Percentiles rank a stretch among this genome's conserved stretches.
phyloP scores from a whole-genome alignment of 1,140 invertebrate genomes.

The Drosophila tani region DNA sequence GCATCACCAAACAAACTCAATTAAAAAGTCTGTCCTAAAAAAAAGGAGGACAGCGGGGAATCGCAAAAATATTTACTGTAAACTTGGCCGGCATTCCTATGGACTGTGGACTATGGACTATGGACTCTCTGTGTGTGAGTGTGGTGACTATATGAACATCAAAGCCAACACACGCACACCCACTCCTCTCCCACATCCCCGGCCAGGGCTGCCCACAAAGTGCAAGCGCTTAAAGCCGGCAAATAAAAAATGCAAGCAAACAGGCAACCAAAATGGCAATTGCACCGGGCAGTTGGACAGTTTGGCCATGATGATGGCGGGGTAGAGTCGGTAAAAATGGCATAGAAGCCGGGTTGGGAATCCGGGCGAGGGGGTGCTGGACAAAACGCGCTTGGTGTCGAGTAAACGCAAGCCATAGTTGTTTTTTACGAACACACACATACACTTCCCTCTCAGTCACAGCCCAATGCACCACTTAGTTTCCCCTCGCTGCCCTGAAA shows the following conservation, averaged over 20 bases:
- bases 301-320: constrained; percentile 14
- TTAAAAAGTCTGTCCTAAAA: constrained; percentile 77
- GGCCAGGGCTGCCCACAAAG: constrained; percentile 45
- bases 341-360: constrained; percentile 1
- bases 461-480: constrained; percentile 33
- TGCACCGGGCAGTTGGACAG: constrained; percentile 73
- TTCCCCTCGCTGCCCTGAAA: constrained; percentile 59
- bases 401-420: constrained; percentile 68
- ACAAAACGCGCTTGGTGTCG: constrained; percentile 74
- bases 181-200: constrained; percentile 5
- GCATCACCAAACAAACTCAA: constrained; percentile 83
- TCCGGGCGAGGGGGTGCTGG: neutral
- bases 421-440: constrained; percentile 55
- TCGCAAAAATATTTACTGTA: constrained; percentile 83
- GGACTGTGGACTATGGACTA: too few relatives aligned
- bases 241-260: constrained; percentile 82
- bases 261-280: constrained; percentile 80
- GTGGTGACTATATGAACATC: constrained; percentile 70
- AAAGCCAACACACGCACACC: constrained; percentile 30
- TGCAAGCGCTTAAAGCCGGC: constrained; percentile 79
- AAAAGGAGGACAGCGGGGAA: constrained; percentile 50
- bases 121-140: neutral
- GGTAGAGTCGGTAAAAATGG: constrained; percentile 1
- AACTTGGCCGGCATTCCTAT: constrained; percentile 57
- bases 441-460: constrained; percentile 3